Conservation (phyloP, 1,140 invertebrate genomes). For the Zophobas atratus region DNA sequence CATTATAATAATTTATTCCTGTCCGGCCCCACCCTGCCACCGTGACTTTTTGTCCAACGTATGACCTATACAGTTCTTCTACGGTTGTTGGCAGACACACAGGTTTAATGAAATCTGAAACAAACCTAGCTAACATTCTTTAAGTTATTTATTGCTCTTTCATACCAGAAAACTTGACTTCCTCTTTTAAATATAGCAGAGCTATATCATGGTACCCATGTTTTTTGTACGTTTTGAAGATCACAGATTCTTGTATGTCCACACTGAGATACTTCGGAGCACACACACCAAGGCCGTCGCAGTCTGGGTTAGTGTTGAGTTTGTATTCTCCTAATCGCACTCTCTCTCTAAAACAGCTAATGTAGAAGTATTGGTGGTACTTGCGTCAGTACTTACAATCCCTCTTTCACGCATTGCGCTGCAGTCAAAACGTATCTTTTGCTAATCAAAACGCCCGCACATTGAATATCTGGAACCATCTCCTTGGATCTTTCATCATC, state of each 20-base stretch:
- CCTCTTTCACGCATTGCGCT: constrained; percentile 82
- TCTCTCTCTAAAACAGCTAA: constrained; percentile 64
- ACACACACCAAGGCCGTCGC: constrained; percentile 67
- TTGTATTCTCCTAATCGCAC: constrained; percentile 77
- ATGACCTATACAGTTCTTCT: not conserved
- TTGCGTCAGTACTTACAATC: not conserved
- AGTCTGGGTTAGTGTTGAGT: constrained; percentile 71
- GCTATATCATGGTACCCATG: constrained; percentile 11
- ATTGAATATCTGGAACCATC: not conserved
- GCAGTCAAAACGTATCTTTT: constrained; percentile 78
- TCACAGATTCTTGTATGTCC: constrained; percentile 66
- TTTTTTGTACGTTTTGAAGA: constrained; percentile 39
- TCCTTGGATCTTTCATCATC: no score
- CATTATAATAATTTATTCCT: constrained; percentile 72
- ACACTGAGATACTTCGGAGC: constrained; percentile 72
- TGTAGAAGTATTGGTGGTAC: not conserved
- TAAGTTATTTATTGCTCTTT: not conserved
- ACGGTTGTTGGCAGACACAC: constrained; percentile 80
- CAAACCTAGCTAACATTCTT: not conserved
- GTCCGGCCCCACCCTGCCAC: constrained; percentile 88
- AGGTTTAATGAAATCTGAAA: constrained; percentile 78
- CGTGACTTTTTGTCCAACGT: constrained; percentile 70
- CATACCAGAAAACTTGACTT: constrained; percentile 17
- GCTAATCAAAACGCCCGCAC: constrained; percentile 73
- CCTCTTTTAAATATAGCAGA: not conserved